Evolutionary conservation across 2,797 vertebrate species (phyloP).

Genomic region (Gastrophryne carolinensis): DNA sequence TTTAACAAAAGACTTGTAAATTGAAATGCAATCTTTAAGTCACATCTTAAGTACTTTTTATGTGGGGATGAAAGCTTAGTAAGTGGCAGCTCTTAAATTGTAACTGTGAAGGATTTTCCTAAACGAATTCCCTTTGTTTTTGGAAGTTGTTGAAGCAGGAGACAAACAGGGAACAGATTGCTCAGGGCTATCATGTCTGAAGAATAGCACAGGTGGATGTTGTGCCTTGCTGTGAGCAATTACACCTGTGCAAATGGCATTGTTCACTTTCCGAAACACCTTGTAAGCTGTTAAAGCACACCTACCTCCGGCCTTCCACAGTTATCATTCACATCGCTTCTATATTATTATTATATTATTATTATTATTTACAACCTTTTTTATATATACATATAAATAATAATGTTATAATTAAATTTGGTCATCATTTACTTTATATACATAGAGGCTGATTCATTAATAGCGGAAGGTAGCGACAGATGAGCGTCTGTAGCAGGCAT

Average conservation of each 20-base stretch:
- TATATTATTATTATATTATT: too few relatives aligned
- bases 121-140: constrained; percentile 19
- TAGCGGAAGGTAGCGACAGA: too few relatives aligned
- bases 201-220: constrained; percentile 28
- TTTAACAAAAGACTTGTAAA: background rate
- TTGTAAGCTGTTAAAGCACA: background rate
- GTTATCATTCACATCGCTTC: too few relatives aligned
- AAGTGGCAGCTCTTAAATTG: constrained; percentile 31
- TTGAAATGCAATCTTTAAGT: too few relatives aligned
- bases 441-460: too few relatives aligned
- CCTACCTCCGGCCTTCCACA: background rate
- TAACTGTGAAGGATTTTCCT: constrained; percentile 16
- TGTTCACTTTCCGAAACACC: background rate
- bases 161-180: constrained; percentile 28
- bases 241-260: constrained; percentile 39
- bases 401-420: too few relatives aligned
- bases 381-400: too few relatives aligned
- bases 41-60: too few relatives aligned
- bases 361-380: too few relatives aligned
- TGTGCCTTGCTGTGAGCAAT: background rate
- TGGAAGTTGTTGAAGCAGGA: constrained; percentile 10
- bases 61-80: constrained; percentile 11
- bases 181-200: background rate
- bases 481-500: too few relatives aligned
- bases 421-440: too few relatives aligned